These are phyloP conservation scores for Denticeps clupeoides DNA, from an alignment of 2,797 vertebrate genomes.

Conservation along the genomic window DNA sequence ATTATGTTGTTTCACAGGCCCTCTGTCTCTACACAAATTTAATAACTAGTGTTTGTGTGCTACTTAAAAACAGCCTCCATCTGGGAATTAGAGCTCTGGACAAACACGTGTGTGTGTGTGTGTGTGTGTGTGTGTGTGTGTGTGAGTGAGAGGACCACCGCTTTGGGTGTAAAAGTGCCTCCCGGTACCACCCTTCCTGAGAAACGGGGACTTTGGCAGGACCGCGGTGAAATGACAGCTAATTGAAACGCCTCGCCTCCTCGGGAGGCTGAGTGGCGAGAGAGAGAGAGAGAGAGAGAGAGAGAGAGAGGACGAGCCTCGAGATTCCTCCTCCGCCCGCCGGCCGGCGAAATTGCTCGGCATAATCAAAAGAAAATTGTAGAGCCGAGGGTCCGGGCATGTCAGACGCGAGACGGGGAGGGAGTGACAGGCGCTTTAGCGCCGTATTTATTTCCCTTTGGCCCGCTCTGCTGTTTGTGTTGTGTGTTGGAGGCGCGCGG, in stretches of 20 bases:
- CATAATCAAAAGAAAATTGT: slow-evolving; percentile 57
- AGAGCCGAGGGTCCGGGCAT: slow-evolving; percentile 31
- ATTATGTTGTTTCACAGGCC: slow-evolving; percentile 15
- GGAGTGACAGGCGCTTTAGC: slow-evolving; percentile 38
- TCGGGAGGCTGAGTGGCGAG: slow-evolving; percentile 42
- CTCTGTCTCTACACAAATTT: slow-evolving; percentile 10
- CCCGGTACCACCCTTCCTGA: too few relatives aligned
- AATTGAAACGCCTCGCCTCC: slow-evolving; percentile 53
- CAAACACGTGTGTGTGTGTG: too few relatives aligned
- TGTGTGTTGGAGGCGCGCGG: background rate
- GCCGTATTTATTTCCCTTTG: slow-evolving; percentile 16
- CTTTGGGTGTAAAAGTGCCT: too few relatives aligned
- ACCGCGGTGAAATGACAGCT: slow-evolving; percentile 54
- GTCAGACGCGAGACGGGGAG: slow-evolving; percentile 36
- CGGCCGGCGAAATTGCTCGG: slow-evolving; percentile 43
- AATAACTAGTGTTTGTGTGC: slow-evolving; percentile 13
- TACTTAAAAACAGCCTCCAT: slow-evolving; percentile 11
- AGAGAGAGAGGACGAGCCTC: slow-evolving; percentile 21
- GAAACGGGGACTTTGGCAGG: slow-evolving; percentile 49
- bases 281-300: slow-evolving; percentile 22
- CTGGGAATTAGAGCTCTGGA: slow-evolving; percentile 12
- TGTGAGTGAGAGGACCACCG: too few relatives aligned
- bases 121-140: too few relatives aligned
- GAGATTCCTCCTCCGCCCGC: slow-evolving; percentile 22
- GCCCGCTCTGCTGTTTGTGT: background rate